Percentiles rank a stretch among this genome's conserved stretches.
Conservation (phyloP, 2,113 vertebrate species). For the Lamprotornis superbus region DNA sequence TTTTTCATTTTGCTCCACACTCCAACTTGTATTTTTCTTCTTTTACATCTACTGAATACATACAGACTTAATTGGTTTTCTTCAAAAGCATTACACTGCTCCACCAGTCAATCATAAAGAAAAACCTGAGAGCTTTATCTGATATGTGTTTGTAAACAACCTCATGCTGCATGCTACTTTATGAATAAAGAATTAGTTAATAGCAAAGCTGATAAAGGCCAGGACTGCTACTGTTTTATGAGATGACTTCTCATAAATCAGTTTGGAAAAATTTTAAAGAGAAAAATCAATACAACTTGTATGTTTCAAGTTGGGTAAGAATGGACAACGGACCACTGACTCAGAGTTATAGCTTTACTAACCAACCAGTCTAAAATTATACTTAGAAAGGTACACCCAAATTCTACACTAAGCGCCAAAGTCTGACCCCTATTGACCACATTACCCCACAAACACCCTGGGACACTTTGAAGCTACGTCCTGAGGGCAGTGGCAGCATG, state of each 20-base stretch:
- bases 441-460: accelerated
- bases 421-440: accelerated
- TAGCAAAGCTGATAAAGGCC: neutral
- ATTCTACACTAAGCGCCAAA: neutral
- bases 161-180: neutral
- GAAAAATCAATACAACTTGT: neutral
- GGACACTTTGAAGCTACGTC: accelerated
- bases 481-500: neutral
- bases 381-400: neutral
- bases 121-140: neutral
- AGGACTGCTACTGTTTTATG: neutral
- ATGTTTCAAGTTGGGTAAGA: neutral
- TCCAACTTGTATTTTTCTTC: neutral
- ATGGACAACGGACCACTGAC: neutral
- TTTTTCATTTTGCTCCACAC: neutral
- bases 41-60: neutral
- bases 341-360: neutral
- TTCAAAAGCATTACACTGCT: neutral
- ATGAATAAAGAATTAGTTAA: neutral
- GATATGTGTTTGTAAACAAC: neutral
- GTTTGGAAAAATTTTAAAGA: neutral
- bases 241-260: neutral
- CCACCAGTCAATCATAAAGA: neutral
- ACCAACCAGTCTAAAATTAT: neutral
- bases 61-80: neutral